Base-by-base conservation (phyloP, 2,888 invertebrate genomes). In the Microctonus hyperodae region DNA sequence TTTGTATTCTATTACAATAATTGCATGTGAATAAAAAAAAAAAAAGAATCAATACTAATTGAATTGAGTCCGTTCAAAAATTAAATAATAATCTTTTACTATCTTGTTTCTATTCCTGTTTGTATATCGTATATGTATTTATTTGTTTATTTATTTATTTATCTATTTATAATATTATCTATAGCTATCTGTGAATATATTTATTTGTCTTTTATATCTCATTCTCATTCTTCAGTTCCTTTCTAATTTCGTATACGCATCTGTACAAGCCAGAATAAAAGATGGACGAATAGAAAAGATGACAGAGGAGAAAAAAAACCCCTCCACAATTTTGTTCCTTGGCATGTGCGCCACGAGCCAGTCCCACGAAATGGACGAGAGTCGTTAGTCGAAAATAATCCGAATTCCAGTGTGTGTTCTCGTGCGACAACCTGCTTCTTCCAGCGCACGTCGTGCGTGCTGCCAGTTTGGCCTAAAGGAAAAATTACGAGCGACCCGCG, bases 371-470 rank as follows among this genome's bases (percentile, higher is more conserved):
- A 55, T 70, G 70, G 68, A 68, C 60, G 65, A 65, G 65, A 69
- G 69, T 73, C 70, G 71, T 70, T 72, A 68, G 69, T 70, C 58
- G 66, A 51, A 69, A 71, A 73, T 70, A 73, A 73, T 73, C 57
- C 67, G 66, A 70, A 73, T 73, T 73, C 71, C 71, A 70, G 56
- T 61, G 66, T 60, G 64, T 62, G 44, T 51, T 58, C 40, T 57
- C 35, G 66, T 67, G 67, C 69, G 48, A 70, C 71, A 70, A 72
- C 71, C 72, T 70, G 65, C 65, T 69, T 44, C 67, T 28, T 60
- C 65, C 60, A 55, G 55, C 31, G 53, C 33, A 53, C 61, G 59
- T 59, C 44, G 16, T 51, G 51, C 37, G 60, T 62, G 62, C 53
- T 44, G 44, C n/a, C 16, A 55, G 44, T 44, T 44, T 44, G 44